Base-by-base conservation (phyloP, 2,888 invertebrate species). In the Harpagoxenus sublaevis region DNA sequence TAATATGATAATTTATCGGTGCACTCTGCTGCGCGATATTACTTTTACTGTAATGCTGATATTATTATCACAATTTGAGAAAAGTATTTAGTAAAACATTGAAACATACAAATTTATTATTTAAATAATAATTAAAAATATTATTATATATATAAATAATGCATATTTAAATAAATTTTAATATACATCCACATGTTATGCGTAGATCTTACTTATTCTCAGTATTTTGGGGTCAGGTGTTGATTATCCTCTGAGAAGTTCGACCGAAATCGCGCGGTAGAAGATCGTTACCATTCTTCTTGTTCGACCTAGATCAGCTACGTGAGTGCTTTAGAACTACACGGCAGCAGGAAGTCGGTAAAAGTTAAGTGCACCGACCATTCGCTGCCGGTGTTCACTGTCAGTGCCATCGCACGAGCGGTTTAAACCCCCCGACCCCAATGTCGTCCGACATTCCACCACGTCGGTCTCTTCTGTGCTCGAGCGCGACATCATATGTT, bases 251-350 rank as follows among this genome's bases (percentile, higher is more conserved):
- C 10, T 66, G 28, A 53, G 39, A 53, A 42, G 39, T 66, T 68
- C 77, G 12, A 53, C 28, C 77, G 3, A 78, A 28, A 78, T 68
- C 53, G 42, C 70, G 35, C 78, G 68, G 12, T 53, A 62, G 35
- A 51, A 65, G 66, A 77, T 68, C 68, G n/a, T 42, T 77, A 66
- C 53, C 51, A 42, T 55, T 77, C 68, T 77, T 77, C 68, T 66
- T 35, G 68, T 77, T 78, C 78, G 78, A 78, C 53, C 70, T 68
- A 78, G 70, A 78, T 78, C 70, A 42, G n/a, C n/a, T 55, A 68
- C 53, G 78, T 68, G 55, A 78, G 70, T 78, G 78, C 53, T 78
- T 78, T 78, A 42, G 28, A 68, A 78, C 53, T 18, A 65, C 65
- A 65, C 45, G 62, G 53, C 83, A 70, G 53, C 65, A 75, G 42